Evolutionary conservation across 2,113 vertebrate genomes (phyloP), one percentile per base, ranked within the genome.

Genomic region (Phycodurus eques): DNA sequence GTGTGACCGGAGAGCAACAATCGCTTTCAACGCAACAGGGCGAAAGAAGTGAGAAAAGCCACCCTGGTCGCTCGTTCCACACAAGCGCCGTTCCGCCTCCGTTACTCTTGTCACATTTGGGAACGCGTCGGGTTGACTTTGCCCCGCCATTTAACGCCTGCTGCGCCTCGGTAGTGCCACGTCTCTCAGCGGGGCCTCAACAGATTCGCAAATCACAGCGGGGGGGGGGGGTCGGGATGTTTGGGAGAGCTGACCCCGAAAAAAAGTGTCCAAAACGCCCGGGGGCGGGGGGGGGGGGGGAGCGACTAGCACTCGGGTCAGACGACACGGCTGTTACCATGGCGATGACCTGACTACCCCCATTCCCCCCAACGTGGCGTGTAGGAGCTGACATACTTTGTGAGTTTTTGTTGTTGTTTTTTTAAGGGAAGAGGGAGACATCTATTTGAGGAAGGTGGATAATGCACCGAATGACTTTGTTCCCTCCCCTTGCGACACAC

Each of bases 301-400:
- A 3, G n/a, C 20, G 8, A 22, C 2, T 78, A 54, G 70, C 67
- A 79, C 79, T 77, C 69, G 53, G 77, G 70, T 60, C 72, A 67
- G 65, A 73, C 80, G 70, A 83, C 71, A 75, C 35, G 74, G 49
- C 85, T 72, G 87, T 89, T 89, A 84, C 89, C 87, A 89, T 88
- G 88, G 84, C 70, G 19, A 73, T 62, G 78, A 70, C 49, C 59
- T 70, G 81, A 80, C 86, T 56, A 11, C 19, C 7, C 53, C 53
- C 9, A 27, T 27, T 8, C 17, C 49, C 44, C 49, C 49, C 49
- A 20, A 56, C 20, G 20, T 56, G 53, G 20, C 20, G 8, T 51
- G 49, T 22, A n/a, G 10, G n/a, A 56, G 19, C 49, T 51, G 49
- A 51, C 49, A 51, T 49, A 17, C 5, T 51, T 51, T 7, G 6